phyloP scores from a whole-genome alignment of 2,797 vertebrate species.

The Rhabdomys pumilio region DNA sequence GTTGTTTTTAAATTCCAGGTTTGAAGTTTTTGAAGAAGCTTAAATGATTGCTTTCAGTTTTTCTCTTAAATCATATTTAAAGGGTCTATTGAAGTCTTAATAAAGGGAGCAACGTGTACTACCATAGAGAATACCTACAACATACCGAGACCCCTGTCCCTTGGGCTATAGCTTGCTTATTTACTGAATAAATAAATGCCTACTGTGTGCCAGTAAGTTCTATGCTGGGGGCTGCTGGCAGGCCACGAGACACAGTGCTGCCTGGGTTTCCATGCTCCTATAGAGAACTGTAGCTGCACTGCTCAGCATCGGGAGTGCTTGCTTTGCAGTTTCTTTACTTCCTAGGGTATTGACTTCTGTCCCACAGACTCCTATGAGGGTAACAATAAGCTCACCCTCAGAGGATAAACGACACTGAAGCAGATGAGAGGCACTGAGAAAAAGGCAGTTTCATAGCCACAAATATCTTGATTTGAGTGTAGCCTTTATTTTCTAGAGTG shows the following conservation, averaged over 20 bases:
- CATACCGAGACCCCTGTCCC: background rate
- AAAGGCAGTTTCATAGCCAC: background rate
- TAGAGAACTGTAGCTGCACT: background rate
- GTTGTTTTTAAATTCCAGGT: conserved; percentile 81
- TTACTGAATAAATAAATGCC: background rate
- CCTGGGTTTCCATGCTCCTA: background rate
- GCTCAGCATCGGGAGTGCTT: background rate
- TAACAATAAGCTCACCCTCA: background rate
- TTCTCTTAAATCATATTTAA: conserved; percentile 48
- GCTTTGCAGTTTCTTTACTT: background rate
- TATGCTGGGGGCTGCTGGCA: background rate
- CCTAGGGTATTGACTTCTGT: background rate
- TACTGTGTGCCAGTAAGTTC: background rate
- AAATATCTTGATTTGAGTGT: conserved; percentile 11
- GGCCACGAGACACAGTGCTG: background rate
- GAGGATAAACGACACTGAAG: background rate
- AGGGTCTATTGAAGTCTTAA: conserved; percentile 18
- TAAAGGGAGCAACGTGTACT: conserved; percentile 35
- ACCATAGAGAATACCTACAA: background rate
- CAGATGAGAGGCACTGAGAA: background rate
- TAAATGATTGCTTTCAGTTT: conserved; percentile 74
- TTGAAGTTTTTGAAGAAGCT: conserved; percentile 68
- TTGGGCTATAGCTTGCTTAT: background rate
- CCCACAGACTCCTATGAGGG: background rate
- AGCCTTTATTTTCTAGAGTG: background rate